Conservation (phyloP, 2,113 vertebrate species). For the Grallaria varia region DNA sequence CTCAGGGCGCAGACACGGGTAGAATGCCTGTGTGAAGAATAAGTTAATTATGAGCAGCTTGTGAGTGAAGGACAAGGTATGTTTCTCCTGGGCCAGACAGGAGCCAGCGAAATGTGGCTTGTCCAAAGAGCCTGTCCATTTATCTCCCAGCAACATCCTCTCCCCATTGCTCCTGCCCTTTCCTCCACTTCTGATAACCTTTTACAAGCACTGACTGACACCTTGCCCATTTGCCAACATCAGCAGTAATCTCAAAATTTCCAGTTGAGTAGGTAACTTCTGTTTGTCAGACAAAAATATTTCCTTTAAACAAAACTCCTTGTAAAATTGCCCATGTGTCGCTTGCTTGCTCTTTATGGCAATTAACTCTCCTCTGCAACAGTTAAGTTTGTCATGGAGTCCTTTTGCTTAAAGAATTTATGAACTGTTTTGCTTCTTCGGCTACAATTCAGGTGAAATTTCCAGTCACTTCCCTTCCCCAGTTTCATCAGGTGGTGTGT, state of each 20-base stretch:
- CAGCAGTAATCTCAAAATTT: background rate
- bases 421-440: background rate
- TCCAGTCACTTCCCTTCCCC: background rate
- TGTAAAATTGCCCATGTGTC: background rate
- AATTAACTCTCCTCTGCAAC: background rate
- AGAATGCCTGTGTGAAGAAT: accelerated
- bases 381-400: background rate
- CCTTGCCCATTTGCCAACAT: background rate
- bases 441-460: background rate
- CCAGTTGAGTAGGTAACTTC: background rate
- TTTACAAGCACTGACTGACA: background rate
- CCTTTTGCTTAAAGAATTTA: background rate
- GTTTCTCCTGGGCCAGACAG: background rate
- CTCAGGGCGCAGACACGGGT: accelerated
- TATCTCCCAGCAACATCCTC: background rate
- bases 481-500: accelerated
- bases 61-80: background rate
- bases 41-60: background rate
- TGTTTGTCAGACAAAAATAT: background rate
- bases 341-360: background rate
- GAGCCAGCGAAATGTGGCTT: background rate
- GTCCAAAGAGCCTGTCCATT: background rate
- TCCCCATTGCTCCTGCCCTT: background rate
- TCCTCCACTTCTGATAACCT: background rate
- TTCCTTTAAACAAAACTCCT: background rate